Evolutionary conservation across 2,888 invertebrate genomes (phyloP).

Genomic region (Mesochorus sp.): DNA sequence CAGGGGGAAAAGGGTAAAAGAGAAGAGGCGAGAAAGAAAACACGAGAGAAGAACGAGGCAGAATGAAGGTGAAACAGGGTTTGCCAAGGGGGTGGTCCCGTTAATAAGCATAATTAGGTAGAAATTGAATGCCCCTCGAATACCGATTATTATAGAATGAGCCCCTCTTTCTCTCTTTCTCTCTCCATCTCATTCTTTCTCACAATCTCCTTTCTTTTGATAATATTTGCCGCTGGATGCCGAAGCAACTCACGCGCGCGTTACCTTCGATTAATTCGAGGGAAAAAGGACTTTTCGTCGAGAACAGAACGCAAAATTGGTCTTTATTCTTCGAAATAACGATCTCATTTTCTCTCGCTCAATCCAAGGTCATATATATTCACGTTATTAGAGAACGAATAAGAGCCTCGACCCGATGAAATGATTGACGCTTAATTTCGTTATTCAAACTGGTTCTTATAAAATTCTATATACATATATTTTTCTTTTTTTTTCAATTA

Average conservation of each 20-base stretch:
- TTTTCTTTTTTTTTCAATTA: background rate
- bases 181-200: conserved; percentile 61
- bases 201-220: conserved; percentile 59
- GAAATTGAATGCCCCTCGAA: conserved; percentile 71
- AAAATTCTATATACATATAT: background rate
- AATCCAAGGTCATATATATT: background rate
- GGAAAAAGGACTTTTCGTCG: conserved; percentile 22
- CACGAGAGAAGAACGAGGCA: conserved; percentile 22
- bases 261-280: conserved; percentile 36
- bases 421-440: conserved; percentile 12
- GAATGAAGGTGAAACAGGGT: conserved; percentile 48
- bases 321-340: conserved; percentile 63
- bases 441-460: conserved; percentile 26
- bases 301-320: conserved; percentile 48
- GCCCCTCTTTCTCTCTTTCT: conserved; percentile 43
- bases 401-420: conserved; percentile 14
- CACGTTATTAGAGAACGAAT: conserved; percentile 29
- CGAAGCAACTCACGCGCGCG: background rate
- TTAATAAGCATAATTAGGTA: conserved; percentile 74
- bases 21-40: conserved; percentile 28
- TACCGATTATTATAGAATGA: conserved; percentile 68
- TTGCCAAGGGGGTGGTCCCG: conserved; percentile 64
- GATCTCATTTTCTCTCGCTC: conserved; percentile 23
- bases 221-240: conserved; percentile 43
- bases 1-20: conserved; percentile 10